Conservation (phyloP, 2,113 vertebrate species). For the Rhodinocichla rosea region DNA sequence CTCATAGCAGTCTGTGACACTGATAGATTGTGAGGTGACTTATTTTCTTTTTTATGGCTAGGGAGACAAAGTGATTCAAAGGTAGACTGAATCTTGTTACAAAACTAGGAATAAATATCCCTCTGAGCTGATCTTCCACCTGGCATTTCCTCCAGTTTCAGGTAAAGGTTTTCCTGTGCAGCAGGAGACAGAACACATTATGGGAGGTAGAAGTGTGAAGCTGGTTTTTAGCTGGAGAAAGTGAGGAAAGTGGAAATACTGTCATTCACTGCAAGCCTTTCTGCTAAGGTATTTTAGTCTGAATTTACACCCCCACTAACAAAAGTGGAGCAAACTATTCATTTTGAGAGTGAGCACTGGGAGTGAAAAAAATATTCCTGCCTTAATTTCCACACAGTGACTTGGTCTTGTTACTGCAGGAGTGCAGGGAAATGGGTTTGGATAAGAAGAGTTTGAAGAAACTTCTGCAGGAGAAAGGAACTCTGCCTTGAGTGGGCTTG, state of each 20-base stretch:
- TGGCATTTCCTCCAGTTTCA: neutral
- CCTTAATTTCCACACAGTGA: neutral
- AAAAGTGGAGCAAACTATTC: neutral
- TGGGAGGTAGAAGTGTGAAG: neutral
- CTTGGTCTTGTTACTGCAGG: neutral
- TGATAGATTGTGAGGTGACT: neutral
- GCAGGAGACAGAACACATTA: neutral
- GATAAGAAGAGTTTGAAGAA: neutral
- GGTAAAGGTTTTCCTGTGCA: neutral
- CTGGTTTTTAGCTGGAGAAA: slow-evolving; percentile 3
- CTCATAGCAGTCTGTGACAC: neutral
- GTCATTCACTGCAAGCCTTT: slow-evolving; percentile 6
- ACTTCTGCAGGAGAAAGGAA: neutral
- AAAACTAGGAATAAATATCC: neutral
- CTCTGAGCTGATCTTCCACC: neutral
- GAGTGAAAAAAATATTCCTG: slow-evolving; percentile 1
- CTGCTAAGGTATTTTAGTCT: neutral
- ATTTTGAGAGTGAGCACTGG: neutral
- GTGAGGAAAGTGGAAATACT: neutral
- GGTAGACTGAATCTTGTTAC: neutral
- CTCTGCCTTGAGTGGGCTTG: neutral
- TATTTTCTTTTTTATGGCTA: neutral
- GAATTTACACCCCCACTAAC: neutral
- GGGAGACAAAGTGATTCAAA: neutral
- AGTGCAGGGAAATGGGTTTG: neutral